These are phyloP conservation scores for Leptopilina syphax DNA, from an alignment of 2,888 invertebrate species.

Conservation along the genomic window DNA sequence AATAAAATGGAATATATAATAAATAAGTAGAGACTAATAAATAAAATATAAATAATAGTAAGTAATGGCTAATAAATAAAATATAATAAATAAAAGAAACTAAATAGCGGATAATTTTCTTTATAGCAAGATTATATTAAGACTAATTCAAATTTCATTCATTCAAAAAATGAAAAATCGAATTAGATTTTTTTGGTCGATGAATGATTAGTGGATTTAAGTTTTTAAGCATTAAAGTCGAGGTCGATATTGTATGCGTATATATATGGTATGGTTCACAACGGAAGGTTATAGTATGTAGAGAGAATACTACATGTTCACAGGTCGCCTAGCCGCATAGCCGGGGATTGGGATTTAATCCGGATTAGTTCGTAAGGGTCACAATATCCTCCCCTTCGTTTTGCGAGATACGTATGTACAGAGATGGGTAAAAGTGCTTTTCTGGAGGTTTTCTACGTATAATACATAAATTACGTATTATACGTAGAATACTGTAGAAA, in stretches of 20 bases:
- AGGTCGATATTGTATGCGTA: constrained; percentile 60
- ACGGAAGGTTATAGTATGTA: constrained; percentile 55
- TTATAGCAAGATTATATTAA: too few species aligned
- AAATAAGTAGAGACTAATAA: too few species aligned
- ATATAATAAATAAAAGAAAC: too few species aligned
- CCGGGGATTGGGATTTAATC: constrained; percentile 74
- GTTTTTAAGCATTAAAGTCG: constrained; percentile 62
- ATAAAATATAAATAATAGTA: too few species aligned
- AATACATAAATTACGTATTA: too few species aligned
- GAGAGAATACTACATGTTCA: constrained; percentile 62
- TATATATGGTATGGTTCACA: constrained; percentile 44
- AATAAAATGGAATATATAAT: too few species aligned
- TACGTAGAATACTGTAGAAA: too few species aligned
- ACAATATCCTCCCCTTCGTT: constrained; percentile 72
- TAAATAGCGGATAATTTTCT: too few species aligned
- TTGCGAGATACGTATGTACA: constrained; percentile 53
- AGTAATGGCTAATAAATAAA: too few species aligned
- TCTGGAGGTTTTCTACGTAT: too few species aligned
- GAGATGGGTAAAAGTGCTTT: too few species aligned
- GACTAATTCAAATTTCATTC: neutral
- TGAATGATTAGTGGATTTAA: constrained; percentile 12
- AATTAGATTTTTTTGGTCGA: neutral
- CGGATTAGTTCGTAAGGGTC: constrained; percentile 76
- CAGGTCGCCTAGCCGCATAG: constrained; percentile 72
- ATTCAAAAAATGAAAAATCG: neutral